Evolutionary conservation across 2,113 vertebrate genomes (phyloP), one percentile per base, ranked within the genome.

Genomic region (Toxostoma redivivum): DNA sequence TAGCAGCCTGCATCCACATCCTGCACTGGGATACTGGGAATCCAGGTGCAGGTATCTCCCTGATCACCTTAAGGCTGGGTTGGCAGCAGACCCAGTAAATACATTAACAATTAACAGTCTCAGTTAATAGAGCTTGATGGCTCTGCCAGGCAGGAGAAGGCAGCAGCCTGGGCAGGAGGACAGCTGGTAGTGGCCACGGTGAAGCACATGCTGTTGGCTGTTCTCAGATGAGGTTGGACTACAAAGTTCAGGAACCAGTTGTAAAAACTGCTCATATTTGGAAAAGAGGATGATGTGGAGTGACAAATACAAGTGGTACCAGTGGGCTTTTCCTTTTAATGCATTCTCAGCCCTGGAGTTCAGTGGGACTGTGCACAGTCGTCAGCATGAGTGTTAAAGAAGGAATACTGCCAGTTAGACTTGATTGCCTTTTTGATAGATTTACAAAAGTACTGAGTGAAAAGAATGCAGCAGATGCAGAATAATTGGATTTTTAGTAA

Each of bases 381-480:
- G 0, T 92, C 95, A 88, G 79, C 72, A 0, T 64, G 64, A 50
- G 31, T 83, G 95, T 37, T 48, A 50, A 37, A 80, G 90, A 77
- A 86, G 88, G 88, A 96, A 94, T 83, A 61, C 92, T 92, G 94
- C 93, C 92, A 95, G 92, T 95, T 93, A 94, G 88, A 74, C 85
- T 93, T 95, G 93, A 96, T 96, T 97, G 93, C 86, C 64, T 95
- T 95, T 96, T 90, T 96, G 90, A 88, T 83, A 86, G 76, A 86
- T 88, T 94, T 90, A 81, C 90, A 81, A 86, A 97, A 93, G 85
- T 94, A 84, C 51, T 50, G 77, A 88, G 70, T 90, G 90, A 94
- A 86, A 88, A 94, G 92, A 96, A 94, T 88, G 88, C 88, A 95
- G 90, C 90, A 94, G 92, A 94, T 95, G 92, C 85, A 86, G 86